Evolutionary conservation across 2,113 vertebrate species (phyloP).

Genomic region (Climacteris rufus): DNA sequence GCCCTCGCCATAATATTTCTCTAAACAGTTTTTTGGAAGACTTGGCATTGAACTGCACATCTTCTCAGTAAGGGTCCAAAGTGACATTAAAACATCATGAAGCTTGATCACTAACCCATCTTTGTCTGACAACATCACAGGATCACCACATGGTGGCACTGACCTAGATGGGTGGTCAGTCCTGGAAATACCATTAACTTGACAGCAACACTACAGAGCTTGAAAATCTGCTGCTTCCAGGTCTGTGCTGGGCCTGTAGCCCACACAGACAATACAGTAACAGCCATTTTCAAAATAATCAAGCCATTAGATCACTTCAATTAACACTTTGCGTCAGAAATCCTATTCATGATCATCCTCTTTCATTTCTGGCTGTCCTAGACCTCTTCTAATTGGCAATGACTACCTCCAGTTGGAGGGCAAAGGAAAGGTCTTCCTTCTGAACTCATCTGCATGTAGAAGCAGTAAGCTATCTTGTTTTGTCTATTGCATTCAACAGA

Average conservation of each 20-base stretch:
- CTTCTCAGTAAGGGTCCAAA: not conserved
- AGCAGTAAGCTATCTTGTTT: not conserved
- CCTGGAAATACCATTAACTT: not conserved
- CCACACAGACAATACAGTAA: not conserved
- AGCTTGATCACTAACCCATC: not conserved
- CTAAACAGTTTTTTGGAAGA: not conserved
- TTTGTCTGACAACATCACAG: not conserved
- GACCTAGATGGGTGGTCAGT: not conserved
- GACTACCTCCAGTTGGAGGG: not conserved
- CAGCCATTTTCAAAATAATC: not conserved
- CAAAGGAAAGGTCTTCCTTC: not conserved
- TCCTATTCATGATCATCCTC: not conserved
- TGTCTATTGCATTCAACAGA: not conserved
- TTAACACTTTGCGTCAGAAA: not conserved
- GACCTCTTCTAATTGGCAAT: not conserved
- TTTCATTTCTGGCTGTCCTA: not conserved
- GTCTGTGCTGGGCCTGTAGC: not conserved
- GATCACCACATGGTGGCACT: slow-evolving; percentile 27
- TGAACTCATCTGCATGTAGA: not conserved
- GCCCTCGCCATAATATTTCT: not conserved
- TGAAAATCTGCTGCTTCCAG: not conserved
- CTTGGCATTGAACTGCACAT: not conserved
- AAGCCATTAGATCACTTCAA: not conserved
- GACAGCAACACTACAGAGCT: not conserved
- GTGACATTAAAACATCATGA: not conserved